These are phyloP conservation scores for Antechinus flavipes DNA, from an alignment of 2,113 vertebrate genomes.

Conservation along the genomic window DNA sequence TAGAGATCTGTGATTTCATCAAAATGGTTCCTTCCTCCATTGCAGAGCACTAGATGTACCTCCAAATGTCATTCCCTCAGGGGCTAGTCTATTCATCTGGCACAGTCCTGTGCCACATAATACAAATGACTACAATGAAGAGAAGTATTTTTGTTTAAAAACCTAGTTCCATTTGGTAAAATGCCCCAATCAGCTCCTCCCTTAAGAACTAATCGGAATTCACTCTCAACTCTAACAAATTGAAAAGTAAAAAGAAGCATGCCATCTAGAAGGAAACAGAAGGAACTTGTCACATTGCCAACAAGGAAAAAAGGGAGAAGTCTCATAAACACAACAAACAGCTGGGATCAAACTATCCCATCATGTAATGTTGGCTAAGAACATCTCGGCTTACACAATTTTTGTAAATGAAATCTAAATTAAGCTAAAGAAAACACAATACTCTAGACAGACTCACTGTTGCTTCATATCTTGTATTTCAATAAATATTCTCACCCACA, in stretches of 20 bases:
- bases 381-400: conserved; percentile 17
- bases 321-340: neutral
- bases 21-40: neutral
- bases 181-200: conserved; percentile 21
- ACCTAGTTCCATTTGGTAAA: conserved; percentile 48
- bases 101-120: conserved; percentile 9
- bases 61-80: neutral
- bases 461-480: neutral
- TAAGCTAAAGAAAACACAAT: conserved; percentile 37
- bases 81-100: conserved; percentile 7
- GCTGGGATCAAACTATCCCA: conserved; percentile 9
- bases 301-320: conserved; percentile 26
- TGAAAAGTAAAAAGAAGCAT: conserved; percentile 34
- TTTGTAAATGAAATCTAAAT: conserved; percentile 46
- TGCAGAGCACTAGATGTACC: conserved; percentile 15
- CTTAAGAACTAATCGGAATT: conserved; percentile 57
- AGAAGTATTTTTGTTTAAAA: conserved; percentile 50
- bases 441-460: neutral
- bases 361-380: conserved; percentile 33
- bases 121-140: conserved; percentile 29
- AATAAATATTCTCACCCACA: conserved; percentile 26
- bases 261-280: conserved; percentile 39
- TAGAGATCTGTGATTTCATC: neutral
- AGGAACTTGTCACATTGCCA: conserved; percentile 20
- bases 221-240: conserved; percentile 38